Evolutionary conservation across 2,797 vertebrate species (phyloP).

Genomic region (Pelochelys cantorii): DNA sequence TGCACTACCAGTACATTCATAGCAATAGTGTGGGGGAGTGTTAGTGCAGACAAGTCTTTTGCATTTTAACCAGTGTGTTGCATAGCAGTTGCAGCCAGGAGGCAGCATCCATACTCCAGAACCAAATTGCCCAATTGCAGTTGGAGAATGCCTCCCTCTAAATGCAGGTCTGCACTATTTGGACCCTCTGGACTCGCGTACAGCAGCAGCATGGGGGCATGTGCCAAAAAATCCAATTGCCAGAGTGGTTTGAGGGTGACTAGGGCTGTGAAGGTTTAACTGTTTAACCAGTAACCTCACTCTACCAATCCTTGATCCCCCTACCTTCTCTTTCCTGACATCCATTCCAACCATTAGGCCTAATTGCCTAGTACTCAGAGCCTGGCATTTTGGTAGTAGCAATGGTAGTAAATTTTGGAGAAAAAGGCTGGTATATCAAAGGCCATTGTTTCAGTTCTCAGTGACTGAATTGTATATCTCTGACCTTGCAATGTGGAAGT

Average conservation of each 20-base stretch:
- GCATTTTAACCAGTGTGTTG: background rate
- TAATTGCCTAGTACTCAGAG: too few relatives aligned
- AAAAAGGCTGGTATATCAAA: background rate
- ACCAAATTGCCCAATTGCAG: background rate
- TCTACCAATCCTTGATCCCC: too few relatives aligned
- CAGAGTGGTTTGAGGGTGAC: too few relatives aligned
- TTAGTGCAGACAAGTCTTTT: background rate
- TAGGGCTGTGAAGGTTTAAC: too few relatives aligned
- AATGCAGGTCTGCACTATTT: background rate
- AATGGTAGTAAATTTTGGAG: background rate
- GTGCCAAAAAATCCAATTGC: too few relatives aligned
- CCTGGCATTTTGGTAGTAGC: background rate
- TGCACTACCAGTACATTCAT: background rate
- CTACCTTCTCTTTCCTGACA: too few relatives aligned
- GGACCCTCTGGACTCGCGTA: too few relatives aligned
- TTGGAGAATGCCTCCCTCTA: background rate
- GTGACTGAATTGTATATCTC: background rate
- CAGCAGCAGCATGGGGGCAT: too few relatives aligned
- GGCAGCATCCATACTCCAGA: background rate
- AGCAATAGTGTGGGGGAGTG: background rate
- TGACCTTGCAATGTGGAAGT: background rate
- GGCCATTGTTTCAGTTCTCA: background rate
- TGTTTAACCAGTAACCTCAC: too few relatives aligned
- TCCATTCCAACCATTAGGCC: too few relatives aligned
- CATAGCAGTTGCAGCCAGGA: background rate